Evolutionary conservation across 1,140 invertebrate genomes (phyloP), one percentile per base, ranked within the genome.

Genomic region (Polypedilum pembai): DNA sequence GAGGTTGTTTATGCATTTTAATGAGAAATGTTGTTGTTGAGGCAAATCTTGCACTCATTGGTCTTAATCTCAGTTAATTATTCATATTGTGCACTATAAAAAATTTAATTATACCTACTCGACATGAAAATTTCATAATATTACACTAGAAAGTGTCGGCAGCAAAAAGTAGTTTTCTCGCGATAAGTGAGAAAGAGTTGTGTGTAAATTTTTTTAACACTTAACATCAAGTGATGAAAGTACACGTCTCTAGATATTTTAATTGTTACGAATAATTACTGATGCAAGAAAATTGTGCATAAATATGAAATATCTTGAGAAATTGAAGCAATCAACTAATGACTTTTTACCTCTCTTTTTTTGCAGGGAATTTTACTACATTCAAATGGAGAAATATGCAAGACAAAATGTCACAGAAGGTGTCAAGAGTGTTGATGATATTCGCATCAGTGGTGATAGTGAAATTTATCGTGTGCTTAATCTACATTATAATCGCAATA

Each of bases 341-440:
- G 40, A 73, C 17, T 66, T 74, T 17, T 74, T 45, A 10, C 65
- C 24, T 75, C 76, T 78, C 21, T 77, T 78, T 79, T 76, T 80
- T 89, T 91, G 69, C 90, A 99, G 98, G 84, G 98, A 99, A 86
- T 99, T 99, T 87, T 99, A 97, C 88, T 99, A 99, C 86, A 99
- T 99, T 82, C 98, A 99, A 87, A 99, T 99, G 96, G 98, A 99
- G 86, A 99, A 99, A 85, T 99, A 98, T 85, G 96, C 98, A 74
- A 88, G 97, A 78, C 96, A 99, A 85, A 94, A 96, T 40, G 90
- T 99, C 77, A 95, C 94, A 76, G 98, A 99, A 86, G 97, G 97
- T 73, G 88, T 97, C 77, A 96, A 97, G 84, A 90, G 89, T 80
- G 87, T 90, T 24, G 96, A 99, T 76, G 96, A 99, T 79, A 87